Evolutionary conservation across 2,113 vertebrate genomes (phyloP).

Genomic region (Eulemur rufifrons): DNA sequence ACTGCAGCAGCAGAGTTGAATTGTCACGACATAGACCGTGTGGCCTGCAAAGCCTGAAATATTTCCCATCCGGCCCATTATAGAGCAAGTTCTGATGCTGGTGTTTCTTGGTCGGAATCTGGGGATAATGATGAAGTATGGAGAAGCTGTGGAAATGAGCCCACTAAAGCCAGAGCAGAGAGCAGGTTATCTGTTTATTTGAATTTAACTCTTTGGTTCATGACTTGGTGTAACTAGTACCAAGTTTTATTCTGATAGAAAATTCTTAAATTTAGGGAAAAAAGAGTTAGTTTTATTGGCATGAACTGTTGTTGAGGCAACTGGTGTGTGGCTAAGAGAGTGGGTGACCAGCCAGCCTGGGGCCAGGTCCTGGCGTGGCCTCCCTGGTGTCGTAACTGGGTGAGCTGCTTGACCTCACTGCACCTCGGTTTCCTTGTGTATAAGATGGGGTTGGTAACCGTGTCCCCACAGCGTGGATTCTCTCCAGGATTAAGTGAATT

Average conservation of each 20-base stretch:
- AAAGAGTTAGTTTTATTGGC: background rate
- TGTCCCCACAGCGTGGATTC: rapidly evolving
- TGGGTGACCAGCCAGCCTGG: rapidly evolving
- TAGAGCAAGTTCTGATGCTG: no score
- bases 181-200: rapidly evolving
- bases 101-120: rapidly evolving
- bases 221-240: no score
- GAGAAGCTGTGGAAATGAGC: no score
- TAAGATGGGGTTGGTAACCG: rapidly evolving
- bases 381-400: rapidly evolving
- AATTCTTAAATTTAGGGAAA: background rate
- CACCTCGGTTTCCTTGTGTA: background rate
- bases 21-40: rapidly evolving
- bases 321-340: rapidly evolving
- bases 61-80: background rate
- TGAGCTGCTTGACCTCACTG: rapidly evolving
- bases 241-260: background rate
- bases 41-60: background rate
- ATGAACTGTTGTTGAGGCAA: rapidly evolving
- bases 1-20: rapidly evolving
- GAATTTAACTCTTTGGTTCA: no score
- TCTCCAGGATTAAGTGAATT: rapidly evolving
- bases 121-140: rapidly evolving
- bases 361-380: background rate
- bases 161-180: rapidly evolving